phyloP scores from a whole-genome alignment of 2,113 vertebrate genomes.

The Scopus umbretta region DNA sequence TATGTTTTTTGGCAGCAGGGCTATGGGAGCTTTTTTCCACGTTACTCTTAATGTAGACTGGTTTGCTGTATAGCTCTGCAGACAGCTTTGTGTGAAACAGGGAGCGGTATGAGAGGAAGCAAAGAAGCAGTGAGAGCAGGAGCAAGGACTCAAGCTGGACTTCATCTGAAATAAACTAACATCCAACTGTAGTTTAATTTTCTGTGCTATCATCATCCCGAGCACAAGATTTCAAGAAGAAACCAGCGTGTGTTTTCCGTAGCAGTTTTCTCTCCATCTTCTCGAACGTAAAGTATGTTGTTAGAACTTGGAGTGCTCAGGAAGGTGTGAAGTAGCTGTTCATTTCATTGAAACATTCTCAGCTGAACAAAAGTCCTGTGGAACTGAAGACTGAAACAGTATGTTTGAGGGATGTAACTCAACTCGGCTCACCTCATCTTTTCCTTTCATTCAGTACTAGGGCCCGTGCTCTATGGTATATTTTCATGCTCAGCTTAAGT shows the following conservation, averaged over 20 bases:
- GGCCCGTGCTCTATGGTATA: background rate
- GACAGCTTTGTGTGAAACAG: background rate
- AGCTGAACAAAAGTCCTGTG: background rate
- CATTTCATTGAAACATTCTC: background rate
- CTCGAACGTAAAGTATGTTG: fast-evolving
- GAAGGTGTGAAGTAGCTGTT: background rate
- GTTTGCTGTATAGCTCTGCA: background rate
- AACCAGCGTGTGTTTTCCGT: fast-evolving
- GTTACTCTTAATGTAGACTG: fast-evolving
- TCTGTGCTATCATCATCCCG: background rate
- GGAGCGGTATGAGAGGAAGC: background rate
- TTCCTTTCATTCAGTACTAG: background rate
- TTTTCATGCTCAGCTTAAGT: background rate
- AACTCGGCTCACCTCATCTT: background rate
- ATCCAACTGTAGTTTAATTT: background rate
- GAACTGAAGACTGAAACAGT: background rate
- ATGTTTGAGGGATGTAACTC: background rate
- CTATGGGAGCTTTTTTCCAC: background rate
- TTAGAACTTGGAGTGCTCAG: background rate
- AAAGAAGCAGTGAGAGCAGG: background rate
- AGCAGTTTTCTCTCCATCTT: background rate
- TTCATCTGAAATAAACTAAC: background rate
- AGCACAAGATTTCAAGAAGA: background rate
- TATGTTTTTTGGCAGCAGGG: background rate
- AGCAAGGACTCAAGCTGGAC: background rate